These are phyloP conservation scores for Artemia franciscana DNA, from an alignment of 1,140 invertebrate genomes.

Conservation along the genomic window DNA sequence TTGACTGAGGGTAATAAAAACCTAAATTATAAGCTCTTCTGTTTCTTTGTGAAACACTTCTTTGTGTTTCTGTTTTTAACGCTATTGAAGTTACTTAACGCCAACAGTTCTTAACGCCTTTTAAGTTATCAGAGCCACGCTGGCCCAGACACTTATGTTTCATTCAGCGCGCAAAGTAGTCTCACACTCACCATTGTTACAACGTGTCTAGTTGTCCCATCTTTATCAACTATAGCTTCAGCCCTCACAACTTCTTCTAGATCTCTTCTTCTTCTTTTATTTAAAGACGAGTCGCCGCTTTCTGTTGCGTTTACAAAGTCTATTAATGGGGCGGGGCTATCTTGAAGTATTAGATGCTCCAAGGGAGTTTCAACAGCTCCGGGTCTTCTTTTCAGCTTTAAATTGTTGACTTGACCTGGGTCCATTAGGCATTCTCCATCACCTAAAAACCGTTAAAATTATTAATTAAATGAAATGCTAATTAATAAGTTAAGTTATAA, in stretches of 20 bases:
- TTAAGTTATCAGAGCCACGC: too few species aligned
- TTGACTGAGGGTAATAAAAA: too few species aligned
- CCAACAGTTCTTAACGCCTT: too few species aligned
- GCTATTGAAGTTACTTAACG: too few species aligned
- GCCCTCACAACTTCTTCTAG: constrained; percentile 43
- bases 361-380: constrained; percentile 22
- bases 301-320: constrained; percentile 6
- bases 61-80: too few species aligned
- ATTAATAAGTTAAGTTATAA: constrained; percentile 6
- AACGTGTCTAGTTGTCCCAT: constrained; percentile 40
- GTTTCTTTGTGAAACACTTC: too few species aligned
- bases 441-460: constrained; percentile 14
- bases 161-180: too few species aligned
- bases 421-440: constrained; percentile 35
- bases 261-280: constrained; percentile 31
- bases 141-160: too few species aligned
- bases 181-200: constrained; percentile 45
- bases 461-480: constrained; percentile 15
- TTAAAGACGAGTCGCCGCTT: constrained; percentile 3
- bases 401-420: constrained; percentile 36
- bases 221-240: constrained; percentile 38
- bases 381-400: constrained; percentile 31
- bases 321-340: constrained; percentile 3
- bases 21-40: too few species aligned
- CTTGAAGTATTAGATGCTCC: constrained; percentile 6